Conservation (phyloP, 2,888 invertebrate genomes). For the Theodoxus fluviatilis region DNA sequence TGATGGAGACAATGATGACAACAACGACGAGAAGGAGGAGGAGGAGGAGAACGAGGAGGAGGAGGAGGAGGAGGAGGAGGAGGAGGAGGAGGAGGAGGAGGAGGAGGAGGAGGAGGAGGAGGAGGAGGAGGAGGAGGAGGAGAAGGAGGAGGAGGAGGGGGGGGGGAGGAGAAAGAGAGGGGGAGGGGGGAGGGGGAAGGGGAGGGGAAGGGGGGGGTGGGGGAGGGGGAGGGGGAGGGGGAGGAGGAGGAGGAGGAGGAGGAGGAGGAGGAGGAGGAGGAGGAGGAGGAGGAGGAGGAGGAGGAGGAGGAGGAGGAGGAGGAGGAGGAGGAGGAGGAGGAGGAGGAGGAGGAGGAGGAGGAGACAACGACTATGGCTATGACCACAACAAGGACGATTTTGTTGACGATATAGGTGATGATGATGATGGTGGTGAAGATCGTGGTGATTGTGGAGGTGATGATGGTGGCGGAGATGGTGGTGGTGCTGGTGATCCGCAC, state of each 20-base stretch:
- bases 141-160: conserved; percentile 1
- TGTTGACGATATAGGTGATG: no score
- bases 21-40: no score
- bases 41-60: background rate
- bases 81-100: background rate
- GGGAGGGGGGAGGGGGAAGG: conserved; percentile 1
- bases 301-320: conserved; percentile 17
- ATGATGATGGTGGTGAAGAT: no score
- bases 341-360: background rate
- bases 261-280: no score
- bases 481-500: no score
- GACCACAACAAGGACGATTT: background rate
- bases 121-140: background rate
- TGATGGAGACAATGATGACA: no score
- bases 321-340: conserved; percentile 17
- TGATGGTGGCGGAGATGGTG: no score
- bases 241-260: background rate
- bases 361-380: background rate
- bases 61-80: background rate
- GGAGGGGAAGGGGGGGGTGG: background rate
- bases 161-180: background rate
- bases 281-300: background rate
- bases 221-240: conserved; percentile 4
- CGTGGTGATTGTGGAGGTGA: no score
- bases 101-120: background rate